These are phyloP conservation scores for Gastrophryne carolinensis DNA, from an alignment of 2,797 vertebrate species.

Conservation along the genomic window DNA sequence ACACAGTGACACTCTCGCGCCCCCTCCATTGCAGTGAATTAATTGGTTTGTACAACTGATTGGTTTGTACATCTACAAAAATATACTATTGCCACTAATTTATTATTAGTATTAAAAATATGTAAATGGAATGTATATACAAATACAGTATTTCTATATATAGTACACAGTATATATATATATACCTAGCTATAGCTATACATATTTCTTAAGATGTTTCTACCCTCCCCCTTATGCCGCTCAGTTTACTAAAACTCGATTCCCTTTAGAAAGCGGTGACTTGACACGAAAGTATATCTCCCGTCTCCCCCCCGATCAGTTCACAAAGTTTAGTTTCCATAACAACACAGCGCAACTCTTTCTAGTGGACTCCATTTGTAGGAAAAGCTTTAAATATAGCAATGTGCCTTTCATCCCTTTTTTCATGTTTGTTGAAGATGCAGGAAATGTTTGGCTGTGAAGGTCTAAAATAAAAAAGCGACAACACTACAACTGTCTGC, in stretches of 20 bases:
- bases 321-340: conserved; percentile 54
- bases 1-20: too few species aligned
- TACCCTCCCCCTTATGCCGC: too few species aligned
- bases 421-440: neutral
- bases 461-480: neutral
- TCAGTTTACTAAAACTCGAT: neutral
- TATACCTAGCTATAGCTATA: too few species aligned
- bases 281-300: conserved; percentile 39
- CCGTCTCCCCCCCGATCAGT: conserved; percentile 37
- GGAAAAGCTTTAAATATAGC: conserved; percentile 50
- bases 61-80: too few species aligned
- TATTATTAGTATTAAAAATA: too few species aligned
- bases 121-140: too few species aligned
- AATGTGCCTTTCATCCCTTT: conserved; percentile 4
- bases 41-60: too few species aligned
- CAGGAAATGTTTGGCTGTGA: neutral
- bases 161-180: too few species aligned
- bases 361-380: conserved; percentile 47
- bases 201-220: too few species aligned
- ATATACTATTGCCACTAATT: too few species aligned
- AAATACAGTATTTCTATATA: too few species aligned
- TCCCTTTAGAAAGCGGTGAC: conserved; percentile 21
- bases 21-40: too few species aligned
- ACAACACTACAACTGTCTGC: neutral
- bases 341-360: conserved; percentile 52